These are phyloP conservation scores for Paracanthobrama guichenoti DNA, from an alignment of 2,113 vertebrate genomes.

Conservation along the genomic window DNA sequence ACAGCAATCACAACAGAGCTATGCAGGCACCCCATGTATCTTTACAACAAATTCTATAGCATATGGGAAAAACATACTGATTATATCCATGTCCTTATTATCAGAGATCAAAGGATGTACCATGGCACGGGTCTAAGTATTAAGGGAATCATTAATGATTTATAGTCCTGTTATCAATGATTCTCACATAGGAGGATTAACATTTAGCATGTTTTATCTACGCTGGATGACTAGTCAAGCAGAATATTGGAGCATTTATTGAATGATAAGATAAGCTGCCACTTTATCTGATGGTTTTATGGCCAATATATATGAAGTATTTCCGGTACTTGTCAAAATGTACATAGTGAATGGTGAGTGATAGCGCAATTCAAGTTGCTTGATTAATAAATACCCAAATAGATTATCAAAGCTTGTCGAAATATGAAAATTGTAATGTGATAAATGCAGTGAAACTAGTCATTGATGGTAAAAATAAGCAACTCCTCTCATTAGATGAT, in stretches of 20 bases:
- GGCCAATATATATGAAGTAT: neutral
- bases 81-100: neutral
- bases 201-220: conserved; percentile 6
- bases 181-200: neutral
- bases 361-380: neutral
- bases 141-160: neutral
- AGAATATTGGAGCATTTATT: neutral
- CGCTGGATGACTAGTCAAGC: neutral
- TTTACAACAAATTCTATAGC: neutral
- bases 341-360: neutral
- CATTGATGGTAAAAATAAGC: neutral
- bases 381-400: conserved; percentile 3
- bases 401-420: neutral
- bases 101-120: neutral
- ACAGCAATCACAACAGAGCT: neutral
- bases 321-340: neutral
- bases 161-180: conserved; percentile 24
- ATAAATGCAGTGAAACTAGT: neutral
- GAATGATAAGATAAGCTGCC: neutral
- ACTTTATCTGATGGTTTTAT: neutral
- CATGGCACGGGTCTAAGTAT: neutral
- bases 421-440: neutral
- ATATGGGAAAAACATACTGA: conserved; percentile 1
- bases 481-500: neutral
- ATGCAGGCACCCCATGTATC: neutral